Evolutionary conservation across 2,113 vertebrate species (phyloP).

Genomic region (Craseonycteris thonglongyai): DNA sequence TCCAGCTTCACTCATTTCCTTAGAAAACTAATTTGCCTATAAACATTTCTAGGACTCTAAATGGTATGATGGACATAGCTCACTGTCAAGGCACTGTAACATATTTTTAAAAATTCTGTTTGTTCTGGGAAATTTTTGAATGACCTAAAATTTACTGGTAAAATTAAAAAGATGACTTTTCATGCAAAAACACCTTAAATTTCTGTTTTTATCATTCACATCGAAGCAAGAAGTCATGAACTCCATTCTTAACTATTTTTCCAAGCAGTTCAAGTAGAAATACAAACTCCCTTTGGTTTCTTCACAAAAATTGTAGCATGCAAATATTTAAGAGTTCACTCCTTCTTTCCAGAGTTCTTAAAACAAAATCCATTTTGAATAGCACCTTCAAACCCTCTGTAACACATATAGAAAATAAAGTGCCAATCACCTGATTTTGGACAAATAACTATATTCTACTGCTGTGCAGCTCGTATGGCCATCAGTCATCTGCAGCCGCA

Average conservation of each 20-base stretch:
- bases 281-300: neutral
- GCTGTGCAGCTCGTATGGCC: constrained; percentile 92
- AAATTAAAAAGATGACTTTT: constrained; percentile 19
- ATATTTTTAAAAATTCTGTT: neutral
- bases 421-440: constrained; percentile 91
- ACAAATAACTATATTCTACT: constrained; percentile 90
- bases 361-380: neutral
- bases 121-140: neutral
- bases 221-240: constrained; percentile 15
- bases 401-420: constrained; percentile 39
- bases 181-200: neutral
- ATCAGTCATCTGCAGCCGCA: constrained; percentile 97
- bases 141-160: neutral
- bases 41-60: neutral
- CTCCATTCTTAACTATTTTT: constrained; percentile 16
- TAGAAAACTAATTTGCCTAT: constrained; percentile 14
- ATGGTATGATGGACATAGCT: neutral
- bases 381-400: neutral
- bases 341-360: neutral
- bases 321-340: neutral
- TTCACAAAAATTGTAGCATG: constrained; percentile 8
- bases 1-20: neutral
- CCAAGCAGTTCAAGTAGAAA: constrained; percentile 4
- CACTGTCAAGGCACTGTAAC: neutral
- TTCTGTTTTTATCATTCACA: constrained; percentile 7